These are phyloP conservation scores for Chlorodrepanis virens DNA, from an alignment of 2,113 vertebrate genomes.

Conservation along the genomic window DNA sequence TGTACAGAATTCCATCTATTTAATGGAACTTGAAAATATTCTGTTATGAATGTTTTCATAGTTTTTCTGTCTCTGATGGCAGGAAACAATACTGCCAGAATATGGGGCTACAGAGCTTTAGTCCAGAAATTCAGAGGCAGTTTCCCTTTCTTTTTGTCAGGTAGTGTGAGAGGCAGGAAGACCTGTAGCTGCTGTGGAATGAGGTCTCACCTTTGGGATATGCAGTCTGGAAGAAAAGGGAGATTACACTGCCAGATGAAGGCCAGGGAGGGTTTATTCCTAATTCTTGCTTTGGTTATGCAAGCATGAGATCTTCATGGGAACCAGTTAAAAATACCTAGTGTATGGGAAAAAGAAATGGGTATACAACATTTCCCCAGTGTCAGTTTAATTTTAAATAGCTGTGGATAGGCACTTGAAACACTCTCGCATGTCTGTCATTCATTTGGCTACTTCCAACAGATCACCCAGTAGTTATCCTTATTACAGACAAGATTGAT, in stretches of 20 bases:
- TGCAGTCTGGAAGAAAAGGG: background rate
- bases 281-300: background rate
- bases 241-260: background rate
- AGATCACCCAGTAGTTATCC: background rate
- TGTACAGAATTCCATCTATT: background rate
- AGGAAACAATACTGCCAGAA: background rate
- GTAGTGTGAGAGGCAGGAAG: background rate
- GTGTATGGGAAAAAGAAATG: background rate
- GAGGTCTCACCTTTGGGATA: background rate
- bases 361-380: background rate
- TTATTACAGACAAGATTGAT: conserved; percentile 8
- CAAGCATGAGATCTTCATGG: background rate
- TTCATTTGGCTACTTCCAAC: background rate
- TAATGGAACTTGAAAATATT: background rate
- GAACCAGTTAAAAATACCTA: conserved; percentile 14
- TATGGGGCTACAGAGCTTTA: background rate
- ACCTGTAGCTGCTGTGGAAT: background rate
- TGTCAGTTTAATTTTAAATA: conserved; percentile 23
- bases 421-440: background rate
- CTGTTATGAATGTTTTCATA: background rate
- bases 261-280: background rate
- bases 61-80: background rate
- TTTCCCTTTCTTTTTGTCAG: background rate
- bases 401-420: background rate
- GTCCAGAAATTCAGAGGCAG: background rate